A percentile compares a stretch with the other conserved stretches of the same genome.
Conservation (phyloP, 2,888 invertebrate species). For the Lissocephala sabroskyi region DNA sequence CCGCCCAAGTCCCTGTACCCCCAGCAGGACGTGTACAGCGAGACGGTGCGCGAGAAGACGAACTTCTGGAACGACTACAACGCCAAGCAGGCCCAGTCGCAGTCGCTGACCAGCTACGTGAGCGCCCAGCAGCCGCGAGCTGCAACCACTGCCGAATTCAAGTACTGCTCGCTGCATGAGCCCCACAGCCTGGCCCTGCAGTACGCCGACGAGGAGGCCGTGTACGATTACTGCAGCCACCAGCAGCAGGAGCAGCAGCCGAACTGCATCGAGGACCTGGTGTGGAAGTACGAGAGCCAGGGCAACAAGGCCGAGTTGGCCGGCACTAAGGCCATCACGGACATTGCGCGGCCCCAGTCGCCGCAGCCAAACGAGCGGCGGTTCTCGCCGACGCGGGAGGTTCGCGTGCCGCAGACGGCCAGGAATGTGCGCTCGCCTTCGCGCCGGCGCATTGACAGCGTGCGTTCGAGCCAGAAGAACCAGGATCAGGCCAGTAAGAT, state of each 20-base stretch:
- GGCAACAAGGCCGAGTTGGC: conserved; percentile 12
- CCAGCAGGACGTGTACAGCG: conserved; percentile 70
- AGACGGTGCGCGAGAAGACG: conserved; percentile 80
- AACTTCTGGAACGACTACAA: conserved; percentile 76
- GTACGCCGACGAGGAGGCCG: conserved; percentile 29
- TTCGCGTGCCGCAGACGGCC: conserved; percentile 72
- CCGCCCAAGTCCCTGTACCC: conserved; percentile 68
- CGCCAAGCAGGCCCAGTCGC: conserved; percentile 72
- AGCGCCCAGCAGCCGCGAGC: conserved; percentile 73
- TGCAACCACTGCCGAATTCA: conserved; percentile 77
- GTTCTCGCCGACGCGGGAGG: conserved; percentile 68
- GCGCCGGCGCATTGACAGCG: conserved; percentile 76
- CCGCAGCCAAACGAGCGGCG: conserved; percentile 34
- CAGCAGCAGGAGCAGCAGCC: conserved; percentile 69
- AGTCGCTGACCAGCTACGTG: conserved; percentile 73
- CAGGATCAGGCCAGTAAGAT: conserved; percentile 66
- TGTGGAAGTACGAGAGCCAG: conserved; percentile 67
- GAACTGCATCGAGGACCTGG: conserved; percentile 70
- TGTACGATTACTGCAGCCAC: conserved; percentile 39
- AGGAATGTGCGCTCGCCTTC: conserved; percentile 77
- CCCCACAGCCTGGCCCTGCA: conserved; percentile 70
- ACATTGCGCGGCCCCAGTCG: conserved; percentile 46
- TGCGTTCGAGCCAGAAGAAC: conserved; percentile 56
- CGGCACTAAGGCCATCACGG: conserved; percentile 18
- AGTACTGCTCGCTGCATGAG: conserved; percentile 75